These are phyloP conservation scores for Hirtodrosophila confusa DNA, from an alignment of 2,888 invertebrate species.

Conservation along the genomic window DNA sequence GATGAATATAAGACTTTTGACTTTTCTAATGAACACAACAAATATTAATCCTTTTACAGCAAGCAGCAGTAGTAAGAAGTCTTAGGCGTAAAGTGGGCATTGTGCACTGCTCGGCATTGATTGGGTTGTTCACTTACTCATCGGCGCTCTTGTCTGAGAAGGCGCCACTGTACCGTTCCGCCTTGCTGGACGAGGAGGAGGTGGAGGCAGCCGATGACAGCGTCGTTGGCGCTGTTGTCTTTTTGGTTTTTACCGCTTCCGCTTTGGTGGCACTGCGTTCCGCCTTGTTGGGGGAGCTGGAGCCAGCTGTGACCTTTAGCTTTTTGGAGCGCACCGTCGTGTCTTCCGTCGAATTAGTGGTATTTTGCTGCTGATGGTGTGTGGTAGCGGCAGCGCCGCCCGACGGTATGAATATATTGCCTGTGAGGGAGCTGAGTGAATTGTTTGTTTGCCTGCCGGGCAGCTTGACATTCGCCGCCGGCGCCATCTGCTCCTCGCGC, in stretches of 20 bases:
- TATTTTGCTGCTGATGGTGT: constrained; percentile 51
- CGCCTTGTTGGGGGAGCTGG: constrained; percentile 31
- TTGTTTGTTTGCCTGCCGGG: constrained; percentile 93
- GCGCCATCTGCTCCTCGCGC: constrained; percentile 80
- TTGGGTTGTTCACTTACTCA: constrained; percentile 71
- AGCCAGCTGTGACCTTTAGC: constrained; percentile 43
- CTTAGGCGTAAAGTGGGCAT: not conserved
- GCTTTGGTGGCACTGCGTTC: constrained; percentile 48
- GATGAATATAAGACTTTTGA: too few species aligned
- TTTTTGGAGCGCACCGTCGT: constrained; percentile 59
- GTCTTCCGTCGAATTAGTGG: constrained; percentile 16
- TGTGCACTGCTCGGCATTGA: constrained; percentile 13
- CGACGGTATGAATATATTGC: constrained; percentile 90
- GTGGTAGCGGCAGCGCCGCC: constrained; percentile 48
- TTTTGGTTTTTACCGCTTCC: constrained; percentile 50
- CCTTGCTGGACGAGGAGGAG: constrained; percentile 64
- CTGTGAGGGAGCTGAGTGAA: constrained; percentile 92
- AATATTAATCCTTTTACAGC: too few species aligned
- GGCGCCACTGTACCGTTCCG: constrained; percentile 64
- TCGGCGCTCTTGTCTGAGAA: constrained; percentile 80
- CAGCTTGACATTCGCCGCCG: constrained; percentile 83
- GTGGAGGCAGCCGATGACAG: constrained; percentile 55
- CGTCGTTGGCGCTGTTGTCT: constrained; percentile 28
- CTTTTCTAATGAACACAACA: too few species aligned
- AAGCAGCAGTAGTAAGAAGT: not conserved